These are phyloP conservation scores for Platycnemis pennipes DNA, from an alignment of 2,888 invertebrate species.

Conservation along the genomic window DNA sequence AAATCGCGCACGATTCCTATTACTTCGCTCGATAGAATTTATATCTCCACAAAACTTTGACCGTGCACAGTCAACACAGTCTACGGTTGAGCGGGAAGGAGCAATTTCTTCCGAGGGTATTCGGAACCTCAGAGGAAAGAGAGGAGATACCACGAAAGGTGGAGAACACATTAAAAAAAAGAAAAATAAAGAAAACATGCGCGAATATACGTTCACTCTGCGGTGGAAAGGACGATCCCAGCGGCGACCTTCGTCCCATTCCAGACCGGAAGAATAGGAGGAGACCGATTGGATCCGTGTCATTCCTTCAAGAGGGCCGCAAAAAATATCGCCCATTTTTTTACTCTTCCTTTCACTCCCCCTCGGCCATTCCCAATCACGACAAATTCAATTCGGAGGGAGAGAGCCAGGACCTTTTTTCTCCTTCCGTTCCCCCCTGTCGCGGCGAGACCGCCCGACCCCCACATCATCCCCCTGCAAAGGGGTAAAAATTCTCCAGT, in stretches of 20 bases:
- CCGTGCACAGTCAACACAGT: too few relatives aligned
- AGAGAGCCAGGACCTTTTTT: background rate
- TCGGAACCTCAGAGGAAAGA: background rate
- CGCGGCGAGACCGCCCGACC: too few relatives aligned
- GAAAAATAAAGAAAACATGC: too few relatives aligned
- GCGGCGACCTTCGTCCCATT: background rate
- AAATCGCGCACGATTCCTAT: background rate
- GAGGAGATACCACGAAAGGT: background rate
- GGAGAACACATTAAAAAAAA: background rate
- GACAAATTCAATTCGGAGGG: background rate
- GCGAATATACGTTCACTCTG: background rate
- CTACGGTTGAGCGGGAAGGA: too few relatives aligned
- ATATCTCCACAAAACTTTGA: too few relatives aligned
- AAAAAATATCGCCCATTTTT: background rate
- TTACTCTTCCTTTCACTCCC: background rate
- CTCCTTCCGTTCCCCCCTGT: too few relatives aligned
- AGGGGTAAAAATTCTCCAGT: too few relatives aligned
- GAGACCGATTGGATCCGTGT: background rate
- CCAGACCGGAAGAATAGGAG: background rate
- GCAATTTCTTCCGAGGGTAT: too few relatives aligned
- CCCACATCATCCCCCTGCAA: too few relatives aligned
- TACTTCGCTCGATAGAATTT: too few relatives aligned
- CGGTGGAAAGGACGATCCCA: background rate
- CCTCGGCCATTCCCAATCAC: background rate
- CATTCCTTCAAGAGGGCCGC: background rate